Base-by-base conservation (phyloP, 2,113 vertebrate species). In the Vulpes lagopus region DNA sequence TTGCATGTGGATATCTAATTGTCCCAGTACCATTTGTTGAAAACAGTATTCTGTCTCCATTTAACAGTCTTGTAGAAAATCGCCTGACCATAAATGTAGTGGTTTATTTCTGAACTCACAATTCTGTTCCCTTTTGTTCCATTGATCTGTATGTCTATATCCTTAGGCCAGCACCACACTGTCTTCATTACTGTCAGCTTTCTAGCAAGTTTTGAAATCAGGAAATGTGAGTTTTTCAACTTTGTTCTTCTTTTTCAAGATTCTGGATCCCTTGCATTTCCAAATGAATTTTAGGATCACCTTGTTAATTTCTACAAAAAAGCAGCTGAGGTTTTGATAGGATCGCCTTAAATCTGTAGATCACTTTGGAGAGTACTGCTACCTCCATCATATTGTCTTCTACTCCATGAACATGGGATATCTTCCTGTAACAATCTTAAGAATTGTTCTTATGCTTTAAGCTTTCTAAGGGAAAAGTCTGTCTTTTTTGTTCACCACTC, bases 391-490 rank as follows among this genome's bases (percentile, higher is more conserved):
- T 87, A 71, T 15, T 78, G 10, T 78, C 53, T 91, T 81, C 38
- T 53, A 67, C 73, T 74, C 53, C 38, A 84, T 12, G 53, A 71
- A 55, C 11, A 69, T 35, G 17, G n/a, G 27, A 8, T 85, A 73
- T 71, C 73, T 97, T 95, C 93, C 51, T 84, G 62, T 64, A 5
- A 89, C 55, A 94, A 74, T 59, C 20, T n/a, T 38, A 73, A 80
- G 59, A 73, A 67, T 49, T 74, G 69, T 59, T 82, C 35, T 59
- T 15, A 92, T 38, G 15, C 16, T n/a, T 67, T 76, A 86, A 76
- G 27, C 17, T 86, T 86, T 51, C 73, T 74, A 94, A 92, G 57
- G 49, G 49, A 65, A 94, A 79, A 79, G 55, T 65, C 11, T 85
- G 9, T 49, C n/a, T 64, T 86, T 92, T 78, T 69, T 82, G 76